phyloP scores from a whole-genome alignment of 2,888 invertebrate genomes.

The Parnassius glacialis region DNA sequence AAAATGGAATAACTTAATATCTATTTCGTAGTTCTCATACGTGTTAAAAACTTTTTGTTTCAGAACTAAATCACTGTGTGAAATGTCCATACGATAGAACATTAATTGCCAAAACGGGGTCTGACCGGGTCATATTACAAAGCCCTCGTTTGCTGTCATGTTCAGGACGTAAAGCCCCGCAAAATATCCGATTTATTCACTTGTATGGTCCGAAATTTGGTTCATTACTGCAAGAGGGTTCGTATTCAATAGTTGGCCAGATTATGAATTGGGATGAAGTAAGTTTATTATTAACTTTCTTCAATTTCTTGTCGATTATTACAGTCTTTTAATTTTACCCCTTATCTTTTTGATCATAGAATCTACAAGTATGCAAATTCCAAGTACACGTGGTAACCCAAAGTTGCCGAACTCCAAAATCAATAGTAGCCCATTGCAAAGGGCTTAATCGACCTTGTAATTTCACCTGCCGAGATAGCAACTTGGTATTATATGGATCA shows the following conservation, averaged over 20 bases:
- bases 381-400: constrained; percentile 66
- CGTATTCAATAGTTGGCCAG: constrained; percentile 59
- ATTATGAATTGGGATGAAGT: constrained; percentile 57
- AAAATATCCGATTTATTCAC: constrained; percentile 49
- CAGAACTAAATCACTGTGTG: constrained; percentile 50
- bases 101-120: constrained; percentile 58
- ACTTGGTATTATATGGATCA: constrained; percentile 50
- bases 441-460: constrained; percentile 54
- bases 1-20: neutral
- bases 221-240: constrained; percentile 59
- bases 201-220: constrained; percentile 69
- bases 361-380: constrained; percentile 66
- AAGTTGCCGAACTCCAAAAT: constrained; percentile 59
- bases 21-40: neutral
- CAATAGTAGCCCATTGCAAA: constrained; percentile 54
- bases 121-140: constrained; percentile 56
- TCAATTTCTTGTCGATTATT: neutral
- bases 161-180: constrained; percentile 49
- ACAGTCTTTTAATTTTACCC: constrained; percentile 16
- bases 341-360: constrained; percentile 46
- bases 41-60: constrained; percentile 27
- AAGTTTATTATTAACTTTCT: constrained; percentile 34
- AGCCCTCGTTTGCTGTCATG: constrained; percentile 56
- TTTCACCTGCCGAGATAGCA: constrained; percentile 60
- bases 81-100: constrained; percentile 70